phyloP scores from a whole-genome alignment of 2,888 invertebrate species.

The Cylindroiulus punctatus region DNA sequence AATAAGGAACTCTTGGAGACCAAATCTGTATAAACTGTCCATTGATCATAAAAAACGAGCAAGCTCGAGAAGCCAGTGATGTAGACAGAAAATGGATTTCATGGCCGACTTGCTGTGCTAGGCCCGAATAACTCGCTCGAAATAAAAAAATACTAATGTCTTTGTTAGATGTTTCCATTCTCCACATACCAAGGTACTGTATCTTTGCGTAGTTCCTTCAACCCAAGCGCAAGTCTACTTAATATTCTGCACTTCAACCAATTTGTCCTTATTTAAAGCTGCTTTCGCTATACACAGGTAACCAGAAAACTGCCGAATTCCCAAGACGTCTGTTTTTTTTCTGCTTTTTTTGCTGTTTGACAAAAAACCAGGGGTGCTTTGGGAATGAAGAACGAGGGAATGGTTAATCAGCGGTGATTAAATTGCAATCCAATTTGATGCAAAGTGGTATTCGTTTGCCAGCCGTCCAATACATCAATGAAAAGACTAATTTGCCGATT shows the following conservation, averaged over 20 bases:
- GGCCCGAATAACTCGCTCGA: slow-evolving; percentile 5
- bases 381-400: background rate
- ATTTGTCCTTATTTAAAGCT: background rate
- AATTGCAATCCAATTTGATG: slow-evolving; percentile 3
- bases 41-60: slow-evolving; percentile 30
- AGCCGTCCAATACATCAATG: background rate
- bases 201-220: background rate
- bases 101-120: slow-evolving; percentile 11
- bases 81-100: slow-evolving; percentile 42
- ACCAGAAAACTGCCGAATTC: background rate
- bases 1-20: background rate
- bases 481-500: background rate
- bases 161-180: background rate
- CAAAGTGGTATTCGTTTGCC: background rate
- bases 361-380: background rate
- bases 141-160: slow-evolving; percentile 1
- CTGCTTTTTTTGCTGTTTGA: background rate
- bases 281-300: background rate
- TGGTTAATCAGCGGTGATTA: background rate
- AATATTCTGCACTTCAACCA: slow-evolving; percentile 9
- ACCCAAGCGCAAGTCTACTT: background rate
- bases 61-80: slow-evolving; percentile 11
- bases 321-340: background rate
- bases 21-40: slow-evolving; percentile 42
- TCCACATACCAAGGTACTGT: background rate